Evolutionary conservation across 2,888 invertebrate genomes (phyloP), one percentile per base, ranked within the genome.

Genomic region (Chrysomela aeneicollis): DNA sequence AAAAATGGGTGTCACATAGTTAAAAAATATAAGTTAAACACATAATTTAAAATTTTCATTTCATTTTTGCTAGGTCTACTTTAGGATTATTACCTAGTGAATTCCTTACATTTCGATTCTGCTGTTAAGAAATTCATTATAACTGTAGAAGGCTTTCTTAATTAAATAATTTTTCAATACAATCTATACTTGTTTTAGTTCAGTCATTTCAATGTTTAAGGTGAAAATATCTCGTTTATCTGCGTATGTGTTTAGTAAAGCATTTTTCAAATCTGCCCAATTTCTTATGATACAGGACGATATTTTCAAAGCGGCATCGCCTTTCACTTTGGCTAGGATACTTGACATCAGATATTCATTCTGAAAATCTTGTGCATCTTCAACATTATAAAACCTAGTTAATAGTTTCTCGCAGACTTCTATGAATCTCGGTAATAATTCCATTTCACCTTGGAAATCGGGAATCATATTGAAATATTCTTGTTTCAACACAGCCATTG

Each of bases 211-310:
- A 19, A 66, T 59, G 37, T 37, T 52, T 17, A 69, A 49, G 9
- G 61, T 70, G 47, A 50, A 66, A 37, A 57, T 42, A 61, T 70
- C 64, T 9, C 64, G 18, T 69, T 67, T 61, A 55, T 64, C 67
- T 17, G 61, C 54, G 47, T 68, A 70, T 30, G 57, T 60, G 51
- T 65, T 69, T 30, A 64, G 12, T 26, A 70, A 21, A 5, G 68
- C 66, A 1, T 4, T 30, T 63, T 66, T 69, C 49, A 69, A 53
- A 58, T 69, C 69, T 51, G 26, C 26, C 26, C 26, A 26, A 6
- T 26, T 26, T 26, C 6, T 6, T 6, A 26, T 26, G 26, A 5
- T 6, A 26, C 6, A 26, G 3, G 26, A 26, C 26, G 26, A 26
- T 26, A 66, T 69, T 19, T 69, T 66, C 57, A 52, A 30, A 6